Evolutionary conservation across 2,113 vertebrate species (phyloP).

Genomic region (Mesembrinibis cayennensis): DNA sequence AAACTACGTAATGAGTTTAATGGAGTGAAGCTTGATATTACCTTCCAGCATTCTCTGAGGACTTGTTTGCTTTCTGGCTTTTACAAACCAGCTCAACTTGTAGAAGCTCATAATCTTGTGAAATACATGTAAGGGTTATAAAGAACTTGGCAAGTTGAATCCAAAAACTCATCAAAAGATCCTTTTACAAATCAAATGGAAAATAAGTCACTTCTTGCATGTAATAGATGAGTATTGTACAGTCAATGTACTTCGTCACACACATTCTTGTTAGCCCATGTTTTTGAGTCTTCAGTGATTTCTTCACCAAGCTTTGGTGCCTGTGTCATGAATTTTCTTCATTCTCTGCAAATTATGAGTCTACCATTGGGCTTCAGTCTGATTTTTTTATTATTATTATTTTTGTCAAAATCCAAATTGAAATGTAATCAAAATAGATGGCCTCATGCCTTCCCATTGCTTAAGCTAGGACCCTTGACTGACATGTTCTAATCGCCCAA

Average conservation of each 20-base stretch:
- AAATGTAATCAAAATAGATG: neutral
- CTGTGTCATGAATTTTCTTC: neutral
- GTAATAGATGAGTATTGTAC: neutral
- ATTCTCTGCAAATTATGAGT: neutral
- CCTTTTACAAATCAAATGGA: neutral
- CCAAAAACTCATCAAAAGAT: neutral
- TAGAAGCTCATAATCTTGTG: neutral
- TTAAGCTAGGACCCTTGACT: neutral
- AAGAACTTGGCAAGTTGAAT: neutral
- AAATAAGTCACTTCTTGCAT: neutral
- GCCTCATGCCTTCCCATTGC: neutral
- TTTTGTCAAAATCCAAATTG: neutral
- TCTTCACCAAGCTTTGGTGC: neutral
- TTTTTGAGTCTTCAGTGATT: neutral
- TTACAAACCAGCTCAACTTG: neutral
- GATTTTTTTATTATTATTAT: neutral
- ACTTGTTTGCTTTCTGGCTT: neutral
- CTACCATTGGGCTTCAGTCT: neutral
- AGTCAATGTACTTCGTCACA: neutral
- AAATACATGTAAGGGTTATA: neutral
- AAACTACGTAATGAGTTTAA: neutral
- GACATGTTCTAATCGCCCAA: neutral
- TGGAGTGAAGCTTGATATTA: neutral
- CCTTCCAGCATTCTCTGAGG: neutral
- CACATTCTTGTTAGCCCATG: neutral